A percentile compares a stretch with the other conserved stretches of the same genome.
phyloP scores from a whole-genome alignment of 2,797 vertebrate species.

The Amazona finschi region DNA sequence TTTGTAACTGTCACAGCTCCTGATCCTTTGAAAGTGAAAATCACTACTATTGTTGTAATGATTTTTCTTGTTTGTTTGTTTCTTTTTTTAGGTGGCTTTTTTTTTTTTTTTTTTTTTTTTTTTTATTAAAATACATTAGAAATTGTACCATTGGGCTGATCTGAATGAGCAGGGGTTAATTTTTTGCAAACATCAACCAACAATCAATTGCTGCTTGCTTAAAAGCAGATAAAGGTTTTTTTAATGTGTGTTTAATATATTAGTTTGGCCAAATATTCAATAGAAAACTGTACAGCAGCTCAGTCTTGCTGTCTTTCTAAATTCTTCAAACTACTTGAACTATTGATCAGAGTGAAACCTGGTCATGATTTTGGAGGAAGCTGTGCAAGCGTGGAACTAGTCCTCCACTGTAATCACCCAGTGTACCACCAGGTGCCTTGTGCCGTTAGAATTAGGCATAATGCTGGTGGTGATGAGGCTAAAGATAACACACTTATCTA shows the following conservation, averaged over 20 bases:
- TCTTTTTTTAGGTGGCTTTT: not conserved
- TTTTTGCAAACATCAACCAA: not conserved
- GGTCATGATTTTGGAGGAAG: not conserved
- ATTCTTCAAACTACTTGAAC: not conserved
- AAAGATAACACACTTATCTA: not conserved
- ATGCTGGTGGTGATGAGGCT: not conserved
- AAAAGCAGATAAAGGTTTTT: not conserved
- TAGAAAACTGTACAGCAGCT: not conserved
- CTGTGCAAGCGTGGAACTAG: rapidly evolving
- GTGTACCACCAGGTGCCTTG: not conserved
- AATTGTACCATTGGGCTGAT: not conserved
- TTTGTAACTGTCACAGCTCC: not conserved
- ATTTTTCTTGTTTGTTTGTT: too few relatives aligned
- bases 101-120: not conserved
- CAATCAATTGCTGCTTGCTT: not conserved
- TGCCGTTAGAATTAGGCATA: not conserved
- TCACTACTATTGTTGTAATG: not conserved
- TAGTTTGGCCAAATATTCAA: not conserved
- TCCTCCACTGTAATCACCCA: not conserved
- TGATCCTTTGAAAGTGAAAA: not conserved
- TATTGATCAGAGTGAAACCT: not conserved
- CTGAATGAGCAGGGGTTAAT: not conserved
- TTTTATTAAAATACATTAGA: not conserved
- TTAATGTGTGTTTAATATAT: not conserved
- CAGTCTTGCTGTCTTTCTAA: not conserved